Conservation (phyloP, 2,888 invertebrate genomes). For the Unio pictorum region DNA sequence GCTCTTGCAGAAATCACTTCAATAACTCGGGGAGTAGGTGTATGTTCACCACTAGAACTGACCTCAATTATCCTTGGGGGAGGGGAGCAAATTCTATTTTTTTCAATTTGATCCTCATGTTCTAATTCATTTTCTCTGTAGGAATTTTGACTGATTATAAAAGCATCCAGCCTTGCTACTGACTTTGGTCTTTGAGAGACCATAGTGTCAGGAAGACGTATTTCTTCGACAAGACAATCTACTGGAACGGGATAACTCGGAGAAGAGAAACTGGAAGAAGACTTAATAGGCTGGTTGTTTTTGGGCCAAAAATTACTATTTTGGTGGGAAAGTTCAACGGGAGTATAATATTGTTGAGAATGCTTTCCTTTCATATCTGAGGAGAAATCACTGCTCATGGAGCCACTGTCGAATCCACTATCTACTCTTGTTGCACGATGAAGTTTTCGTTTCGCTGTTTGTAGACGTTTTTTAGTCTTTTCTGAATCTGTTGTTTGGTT, state of each 20-base stretch:
- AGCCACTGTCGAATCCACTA: constrained; percentile 62
- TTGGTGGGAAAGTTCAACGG: constrained; percentile 16
- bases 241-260: constrained; percentile 23
- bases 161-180: too few relatives aligned
- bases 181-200: too few relatives aligned
- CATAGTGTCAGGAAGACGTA: not conserved
- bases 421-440: constrained; percentile 35
- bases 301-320: constrained; percentile 31
- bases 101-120: too few relatives aligned
- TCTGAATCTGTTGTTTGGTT: constrained; percentile 38
- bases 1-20: constrained; percentile 5
- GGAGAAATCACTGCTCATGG: constrained; percentile 53
- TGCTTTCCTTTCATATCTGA: constrained; percentile 34
- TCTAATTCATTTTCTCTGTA: too few relatives aligned
- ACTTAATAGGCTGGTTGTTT: constrained; percentile 27
- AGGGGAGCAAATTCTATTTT: too few relatives aligned
- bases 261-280: constrained; percentile 16
- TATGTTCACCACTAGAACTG: not conserved
- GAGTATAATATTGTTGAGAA: constrained; percentile 31
- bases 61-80: too few relatives aligned
- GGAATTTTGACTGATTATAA: too few relatives aligned
- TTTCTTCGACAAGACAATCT: constrained; percentile 18
- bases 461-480: constrained; percentile 9
- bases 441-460: constrained; percentile 5
- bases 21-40: constrained; percentile 2